Conservation (phyloP, 1,140 invertebrate genomes). For the Pseudomyrmex sp. region DNA sequence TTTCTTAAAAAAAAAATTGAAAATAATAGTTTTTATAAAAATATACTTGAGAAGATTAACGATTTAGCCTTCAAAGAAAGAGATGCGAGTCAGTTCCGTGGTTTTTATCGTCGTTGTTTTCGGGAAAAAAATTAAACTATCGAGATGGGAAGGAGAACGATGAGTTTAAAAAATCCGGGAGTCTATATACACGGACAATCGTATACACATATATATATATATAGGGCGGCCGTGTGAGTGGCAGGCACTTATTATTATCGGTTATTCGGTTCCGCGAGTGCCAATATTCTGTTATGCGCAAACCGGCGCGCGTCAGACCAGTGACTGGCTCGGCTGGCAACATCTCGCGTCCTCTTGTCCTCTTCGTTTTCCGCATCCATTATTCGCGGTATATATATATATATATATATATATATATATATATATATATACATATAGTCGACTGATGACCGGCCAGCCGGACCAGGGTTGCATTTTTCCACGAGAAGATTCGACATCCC, state of each 20-base stretch:
- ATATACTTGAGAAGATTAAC: not conserved
- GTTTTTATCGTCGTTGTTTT: not conserved
- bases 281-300: conserved; percentile 74
- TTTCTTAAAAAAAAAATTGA: too few relatives aligned
- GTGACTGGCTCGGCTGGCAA: conserved; percentile 44
- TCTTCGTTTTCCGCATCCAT: conserved; percentile 41
- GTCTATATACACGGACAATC: conserved; percentile 21
- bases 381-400: conserved; percentile 21
- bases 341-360: conserved; percentile 63
- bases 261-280: conserved; percentile 76
- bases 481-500: conserved; percentile 4
- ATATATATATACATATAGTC: too few relatives aligned
- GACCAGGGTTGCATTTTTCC: conserved; percentile 31
- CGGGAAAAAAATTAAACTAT: not conserved
- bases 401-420: too few relatives aligned
- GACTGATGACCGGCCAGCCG: not conserved
- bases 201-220: not conserved
- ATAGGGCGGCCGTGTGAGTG: conserved; percentile 67
- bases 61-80: not conserved
- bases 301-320: conserved; percentile 18
- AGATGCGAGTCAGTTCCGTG: not conserved
- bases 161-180: conserved; percentile 27
- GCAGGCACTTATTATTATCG: conserved; percentile 79
- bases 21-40: not conserved
- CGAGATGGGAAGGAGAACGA: not conserved